Evolutionary conservation across 2,113 vertebrate genomes (phyloP).

Genomic region (Anoura caudifer): DNA sequence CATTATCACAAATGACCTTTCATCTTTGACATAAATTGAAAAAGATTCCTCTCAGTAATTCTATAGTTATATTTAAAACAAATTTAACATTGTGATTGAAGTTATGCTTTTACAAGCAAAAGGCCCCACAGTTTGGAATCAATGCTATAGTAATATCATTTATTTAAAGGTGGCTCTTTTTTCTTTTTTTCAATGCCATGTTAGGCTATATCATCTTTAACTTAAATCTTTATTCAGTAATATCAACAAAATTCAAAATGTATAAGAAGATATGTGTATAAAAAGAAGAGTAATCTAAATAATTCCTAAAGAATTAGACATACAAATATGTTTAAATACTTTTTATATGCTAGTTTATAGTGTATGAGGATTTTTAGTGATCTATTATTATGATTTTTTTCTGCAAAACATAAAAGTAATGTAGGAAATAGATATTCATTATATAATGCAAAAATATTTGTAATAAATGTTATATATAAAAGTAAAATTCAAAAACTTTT

Average conservation of each 20-base stretch:
- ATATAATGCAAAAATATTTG: background rate
- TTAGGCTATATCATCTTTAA: slow-evolving; percentile 72
- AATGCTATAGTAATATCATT: slow-evolving; percentile 65
- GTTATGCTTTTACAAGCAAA: slow-evolving; percentile 75
- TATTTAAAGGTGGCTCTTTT: slow-evolving; percentile 67
- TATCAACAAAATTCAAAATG: slow-evolving; percentile 43
- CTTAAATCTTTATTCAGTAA: slow-evolving; percentile 74
- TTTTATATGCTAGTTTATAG: slow-evolving; percentile 1
- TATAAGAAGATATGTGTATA: background rate
- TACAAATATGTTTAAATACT: slow-evolving; percentile 24
- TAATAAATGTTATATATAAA: background rate
- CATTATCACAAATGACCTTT: slow-evolving; percentile 70
- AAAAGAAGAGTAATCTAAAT: slow-evolving; percentile 54
- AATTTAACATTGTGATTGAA: slow-evolving; percentile 76
- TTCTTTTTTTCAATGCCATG: slow-evolving; percentile 9
- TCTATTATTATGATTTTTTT: slow-evolving; percentile 5
- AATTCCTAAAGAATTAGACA: slow-evolving; percentile 47
- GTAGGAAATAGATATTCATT: background rate
- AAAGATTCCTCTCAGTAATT: slow-evolving; percentile 65
- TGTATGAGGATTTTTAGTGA: background rate
- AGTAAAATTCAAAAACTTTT: background rate
- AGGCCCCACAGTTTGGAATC: slow-evolving; percentile 60
- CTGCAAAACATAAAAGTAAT: background rate
- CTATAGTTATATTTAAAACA: slow-evolving; percentile 70
- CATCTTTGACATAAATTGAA: slow-evolving; percentile 71